Evolutionary conservation across 2,797 vertebrate genomes (phyloP).

Genomic region (Gymnodraco acuticeps): DNA sequence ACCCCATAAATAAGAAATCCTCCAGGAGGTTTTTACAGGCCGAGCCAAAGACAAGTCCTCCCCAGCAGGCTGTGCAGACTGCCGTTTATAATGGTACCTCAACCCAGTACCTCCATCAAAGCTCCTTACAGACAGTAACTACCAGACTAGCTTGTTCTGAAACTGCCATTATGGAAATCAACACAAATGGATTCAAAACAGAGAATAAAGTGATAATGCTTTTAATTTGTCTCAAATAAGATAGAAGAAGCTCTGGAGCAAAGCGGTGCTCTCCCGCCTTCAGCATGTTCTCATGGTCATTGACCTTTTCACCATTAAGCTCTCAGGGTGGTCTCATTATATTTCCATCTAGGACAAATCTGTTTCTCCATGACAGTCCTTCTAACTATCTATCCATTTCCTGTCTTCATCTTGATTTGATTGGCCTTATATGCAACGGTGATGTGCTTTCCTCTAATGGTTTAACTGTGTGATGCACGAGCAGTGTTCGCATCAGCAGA

Average conservation of each 20-base stretch:
- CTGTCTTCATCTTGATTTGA: conserved; percentile 6
- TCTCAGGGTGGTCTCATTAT: conserved; percentile 55
- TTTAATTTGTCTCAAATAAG: conserved; percentile 11
- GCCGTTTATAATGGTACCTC: conserved; percentile 61
- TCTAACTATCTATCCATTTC: conserved; percentile 4
- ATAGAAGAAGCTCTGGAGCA: conserved; percentile 21
- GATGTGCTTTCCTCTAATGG: conserved; percentile 1
- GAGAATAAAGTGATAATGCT: not conserved
- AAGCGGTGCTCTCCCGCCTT: not conserved
- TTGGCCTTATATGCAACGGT: not conserved
- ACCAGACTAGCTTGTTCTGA: conserved; percentile 8
- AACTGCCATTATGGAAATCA: not conserved
- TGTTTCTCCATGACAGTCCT: conserved; percentile 1
- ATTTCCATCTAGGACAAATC: conserved; percentile 18
- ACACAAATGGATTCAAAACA: not conserved
- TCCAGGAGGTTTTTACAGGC: conserved; percentile 62
- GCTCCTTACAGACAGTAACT: conserved; percentile 27
- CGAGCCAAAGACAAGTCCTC: conserved; percentile 45
- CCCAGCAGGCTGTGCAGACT: conserved; percentile 34
- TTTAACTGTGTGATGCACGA: conserved; percentile 20
- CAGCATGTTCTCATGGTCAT: conserved; percentile 51
- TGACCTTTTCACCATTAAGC: conserved; percentile 46
- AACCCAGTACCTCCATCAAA: conserved; percentile 49
- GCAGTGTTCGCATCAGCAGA: conserved; percentile 37
- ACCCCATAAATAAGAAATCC: conserved; percentile 71